phyloP scores from a whole-genome alignment of 1,140 invertebrate genomes.

The Xylocopa sonorina region DNA sequence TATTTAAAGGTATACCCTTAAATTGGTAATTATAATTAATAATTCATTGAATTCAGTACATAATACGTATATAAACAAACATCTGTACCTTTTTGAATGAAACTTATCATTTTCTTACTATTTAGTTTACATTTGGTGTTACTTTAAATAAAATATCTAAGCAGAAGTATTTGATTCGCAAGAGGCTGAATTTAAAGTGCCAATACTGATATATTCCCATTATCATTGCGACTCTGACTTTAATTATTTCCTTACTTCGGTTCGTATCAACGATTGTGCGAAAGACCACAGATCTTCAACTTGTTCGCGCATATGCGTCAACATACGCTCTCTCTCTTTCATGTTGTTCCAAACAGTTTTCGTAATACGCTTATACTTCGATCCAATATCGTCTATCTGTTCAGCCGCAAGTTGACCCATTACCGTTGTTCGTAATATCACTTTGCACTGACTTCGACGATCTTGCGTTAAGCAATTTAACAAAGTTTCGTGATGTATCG shows the following conservation, averaged over 20 bases:
- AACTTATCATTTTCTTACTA: too few species aligned
- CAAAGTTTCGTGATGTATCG: constrained; percentile 84
- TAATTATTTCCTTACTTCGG: constrained; percentile 85
- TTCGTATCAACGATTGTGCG: constrained; percentile 83
- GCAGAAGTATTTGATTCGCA: too few species aligned
- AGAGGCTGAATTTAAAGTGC: too few species aligned
- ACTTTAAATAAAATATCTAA: too few species aligned
- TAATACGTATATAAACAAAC: too few species aligned
- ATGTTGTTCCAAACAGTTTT: constrained; percentile 84
- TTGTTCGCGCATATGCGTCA: constrained; percentile 81
- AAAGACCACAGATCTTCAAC: constrained; percentile 83
- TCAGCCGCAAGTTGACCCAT: constrained; percentile 85
- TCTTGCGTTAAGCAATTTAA: constrained; percentile 83
- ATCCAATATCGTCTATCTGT: constrained; percentile 84
- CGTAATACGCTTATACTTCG: constrained; percentile 83
- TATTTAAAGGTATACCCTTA: too few species aligned
- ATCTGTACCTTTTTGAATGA: too few species aligned
- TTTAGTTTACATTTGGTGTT: too few species aligned
- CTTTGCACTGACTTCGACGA: constrained; percentile 82
- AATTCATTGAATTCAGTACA: too few species aligned
- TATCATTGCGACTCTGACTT: too few species aligned
- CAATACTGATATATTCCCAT: too few species aligned
- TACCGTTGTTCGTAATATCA: constrained; percentile 83
- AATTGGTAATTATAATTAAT: too few species aligned
- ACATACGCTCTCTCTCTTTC: constrained; percentile 83